Evolutionary conservation across 1,140 invertebrate species (phyloP).

Genomic region (Anoplolepis gracilipes): DNA sequence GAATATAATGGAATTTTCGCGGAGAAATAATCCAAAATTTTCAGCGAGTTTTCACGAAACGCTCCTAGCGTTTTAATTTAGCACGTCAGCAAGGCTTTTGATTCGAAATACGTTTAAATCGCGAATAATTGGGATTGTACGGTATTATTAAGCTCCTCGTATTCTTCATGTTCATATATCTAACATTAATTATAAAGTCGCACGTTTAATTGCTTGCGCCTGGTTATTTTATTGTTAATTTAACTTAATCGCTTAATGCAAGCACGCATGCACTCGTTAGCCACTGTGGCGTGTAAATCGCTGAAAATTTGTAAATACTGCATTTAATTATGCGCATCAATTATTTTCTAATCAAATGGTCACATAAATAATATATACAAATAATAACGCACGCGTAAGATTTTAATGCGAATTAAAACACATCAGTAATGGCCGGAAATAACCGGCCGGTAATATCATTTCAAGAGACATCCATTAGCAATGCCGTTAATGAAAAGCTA

Average conservation of each 20-base stretch:
- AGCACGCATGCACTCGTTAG: slow-evolving; percentile 7
- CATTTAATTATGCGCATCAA: slow-evolving; percentile 50
- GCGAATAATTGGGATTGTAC: neutral
- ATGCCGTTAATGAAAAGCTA: slow-evolving; percentile 45
- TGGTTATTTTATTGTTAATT: slow-evolving; percentile 45
- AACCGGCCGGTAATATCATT: slow-evolving; percentile 25
- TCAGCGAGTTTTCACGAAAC: neutral
- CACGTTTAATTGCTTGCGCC: slow-evolving; percentile 17
- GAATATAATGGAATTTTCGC: slow-evolving; percentile 4
- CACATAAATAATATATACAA: slow-evolving; percentile 41
- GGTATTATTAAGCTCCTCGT: neutral
- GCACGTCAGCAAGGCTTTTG: neutral
- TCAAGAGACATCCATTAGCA: slow-evolving; percentile 35
- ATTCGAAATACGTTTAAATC: slow-evolving; percentile 3
- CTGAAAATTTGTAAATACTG: slow-evolving; percentile 59
- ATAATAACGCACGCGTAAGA: slow-evolving; percentile 28
- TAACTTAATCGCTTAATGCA: slow-evolving; percentile 53
- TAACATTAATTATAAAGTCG: slow-evolving; percentile 44
- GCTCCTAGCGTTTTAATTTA: neutral
- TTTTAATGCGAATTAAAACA: slow-evolving; percentile 56
- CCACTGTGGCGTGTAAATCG: slow-evolving; percentile 45
- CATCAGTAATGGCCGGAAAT: slow-evolving; percentile 16
- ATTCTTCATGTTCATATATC: slow-evolving; percentile 24
- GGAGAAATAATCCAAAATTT: neutral
- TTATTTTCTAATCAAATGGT: slow-evolving; percentile 58